Evolutionary conservation across 2,113 vertebrate genomes (phyloP).

Genomic region (Hemiscyllium ocellatum): DNA sequence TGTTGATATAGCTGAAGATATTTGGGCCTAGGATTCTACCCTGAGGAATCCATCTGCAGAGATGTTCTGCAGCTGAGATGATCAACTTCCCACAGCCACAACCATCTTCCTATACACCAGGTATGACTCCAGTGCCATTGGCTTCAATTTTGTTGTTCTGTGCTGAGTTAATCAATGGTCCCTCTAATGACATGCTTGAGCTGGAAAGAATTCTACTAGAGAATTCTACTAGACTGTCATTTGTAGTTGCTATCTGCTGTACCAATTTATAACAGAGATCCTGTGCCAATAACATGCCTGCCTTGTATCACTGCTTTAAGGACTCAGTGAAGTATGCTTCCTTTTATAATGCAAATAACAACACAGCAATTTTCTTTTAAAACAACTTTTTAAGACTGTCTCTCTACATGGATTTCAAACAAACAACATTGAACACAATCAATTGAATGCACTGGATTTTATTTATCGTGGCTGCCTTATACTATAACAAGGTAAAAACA

Average conservation of each 20-base stretch:
- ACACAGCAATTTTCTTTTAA: conserved; percentile 16
- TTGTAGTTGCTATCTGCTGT: background rate
- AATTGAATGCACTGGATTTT: background rate
- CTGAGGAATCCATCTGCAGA: no score
- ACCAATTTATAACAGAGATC: background rate
- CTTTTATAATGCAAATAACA: background rate
- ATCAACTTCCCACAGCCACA: no score
- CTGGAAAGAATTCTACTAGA: background rate
- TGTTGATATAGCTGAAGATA: no score
- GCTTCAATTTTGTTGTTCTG: no score
- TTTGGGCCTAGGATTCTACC: no score
- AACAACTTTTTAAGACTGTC: background rate
- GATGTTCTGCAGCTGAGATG: no score
- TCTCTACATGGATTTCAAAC: background rate
- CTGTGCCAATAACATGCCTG: background rate
- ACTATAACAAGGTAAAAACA: no score
- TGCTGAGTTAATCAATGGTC: background rate
- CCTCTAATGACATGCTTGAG: background rate
- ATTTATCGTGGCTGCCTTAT: no score
- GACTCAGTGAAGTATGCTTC: background rate
- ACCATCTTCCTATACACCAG: no score
- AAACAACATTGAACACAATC: background rate
- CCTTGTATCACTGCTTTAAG: background rate
- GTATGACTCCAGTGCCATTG: no score
- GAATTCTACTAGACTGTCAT: background rate